Evolutionary conservation across 2,113 vertebrate species (phyloP).

Genomic region (Amazona vittata): DNA sequence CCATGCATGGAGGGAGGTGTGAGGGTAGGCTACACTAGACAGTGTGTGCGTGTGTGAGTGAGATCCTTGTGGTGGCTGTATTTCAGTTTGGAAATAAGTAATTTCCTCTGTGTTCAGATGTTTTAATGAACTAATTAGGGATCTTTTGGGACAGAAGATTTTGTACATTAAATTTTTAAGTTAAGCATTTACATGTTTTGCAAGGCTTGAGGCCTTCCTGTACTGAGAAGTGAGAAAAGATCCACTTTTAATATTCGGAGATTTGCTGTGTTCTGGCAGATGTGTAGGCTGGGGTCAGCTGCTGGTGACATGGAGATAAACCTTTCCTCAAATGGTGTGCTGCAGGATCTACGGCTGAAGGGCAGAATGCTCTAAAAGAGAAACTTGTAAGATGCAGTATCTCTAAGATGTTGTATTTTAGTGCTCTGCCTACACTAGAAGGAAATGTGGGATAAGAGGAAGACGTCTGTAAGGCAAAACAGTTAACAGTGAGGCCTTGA

Average conservation of each 20-base stretch:
- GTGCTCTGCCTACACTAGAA: accelerated
- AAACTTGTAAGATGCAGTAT: background rate
- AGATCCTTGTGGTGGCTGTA: background rate
- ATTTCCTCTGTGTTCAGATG: background rate
- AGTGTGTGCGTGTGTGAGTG: background rate
- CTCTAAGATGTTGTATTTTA: background rate
- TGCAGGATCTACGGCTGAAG: background rate
- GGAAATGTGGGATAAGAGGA: background rate
- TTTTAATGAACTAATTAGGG: background rate
- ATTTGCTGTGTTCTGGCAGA: background rate
- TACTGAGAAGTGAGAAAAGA: background rate
- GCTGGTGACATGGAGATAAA: background rate
- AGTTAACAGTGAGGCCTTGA: background rate
- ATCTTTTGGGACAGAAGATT: background rate
- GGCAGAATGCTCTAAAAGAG: background rate
- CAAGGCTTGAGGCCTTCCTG: background rate
- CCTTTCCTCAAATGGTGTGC: background rate
- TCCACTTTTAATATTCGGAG: background rate
- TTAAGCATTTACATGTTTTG: background rate
- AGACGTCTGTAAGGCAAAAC: background rate
- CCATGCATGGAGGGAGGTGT: background rate
- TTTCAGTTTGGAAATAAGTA: background rate
- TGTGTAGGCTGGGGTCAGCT: background rate
- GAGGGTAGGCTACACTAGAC: background rate
- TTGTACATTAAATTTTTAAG: background rate